Conservation (phyloP, 2,113 vertebrate genomes). For the Pteronura brasiliensis region DNA sequence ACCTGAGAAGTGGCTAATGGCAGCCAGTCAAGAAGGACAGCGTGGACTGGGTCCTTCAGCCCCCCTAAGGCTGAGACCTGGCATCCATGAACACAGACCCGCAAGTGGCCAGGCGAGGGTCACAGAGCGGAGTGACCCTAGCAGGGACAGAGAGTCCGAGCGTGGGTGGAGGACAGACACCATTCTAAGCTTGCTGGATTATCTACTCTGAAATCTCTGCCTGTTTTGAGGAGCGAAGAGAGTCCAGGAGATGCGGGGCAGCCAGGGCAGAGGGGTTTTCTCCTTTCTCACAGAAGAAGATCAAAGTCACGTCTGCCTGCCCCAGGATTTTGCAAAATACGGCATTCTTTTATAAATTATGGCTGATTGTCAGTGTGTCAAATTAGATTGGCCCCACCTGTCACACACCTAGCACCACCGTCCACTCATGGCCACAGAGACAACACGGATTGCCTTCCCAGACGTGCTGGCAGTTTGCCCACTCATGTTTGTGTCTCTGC, state of each 20-base stretch:
- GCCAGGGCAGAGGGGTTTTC: background rate
- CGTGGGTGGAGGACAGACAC: too few species aligned
- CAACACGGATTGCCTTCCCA: background rate
- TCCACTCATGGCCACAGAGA: too few species aligned
- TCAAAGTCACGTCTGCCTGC: background rate
- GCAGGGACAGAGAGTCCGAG: background rate
- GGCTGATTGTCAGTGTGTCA: background rate
- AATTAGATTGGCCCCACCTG: background rate
- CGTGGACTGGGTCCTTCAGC: background rate
- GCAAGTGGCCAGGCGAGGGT: background rate
- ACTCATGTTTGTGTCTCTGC: background rate
- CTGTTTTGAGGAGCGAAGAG: background rate
- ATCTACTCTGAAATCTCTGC: background rate
- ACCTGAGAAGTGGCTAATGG: background rate
- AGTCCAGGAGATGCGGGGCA: background rate
- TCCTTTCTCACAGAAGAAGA: background rate
- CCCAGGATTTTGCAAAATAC: background rate
- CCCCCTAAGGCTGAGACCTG: background rate
- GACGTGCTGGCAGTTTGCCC: background rate
- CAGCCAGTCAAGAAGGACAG: background rate
- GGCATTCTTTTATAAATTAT: background rate
- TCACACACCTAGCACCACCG: accelerated
- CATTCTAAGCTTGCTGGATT: background rate
- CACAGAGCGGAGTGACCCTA: background rate
- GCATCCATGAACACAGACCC: background rate